These are phyloP conservation scores for Carposina sasakii DNA, from an alignment of 1,140 invertebrate genomes.

Conservation along the genomic window DNA sequence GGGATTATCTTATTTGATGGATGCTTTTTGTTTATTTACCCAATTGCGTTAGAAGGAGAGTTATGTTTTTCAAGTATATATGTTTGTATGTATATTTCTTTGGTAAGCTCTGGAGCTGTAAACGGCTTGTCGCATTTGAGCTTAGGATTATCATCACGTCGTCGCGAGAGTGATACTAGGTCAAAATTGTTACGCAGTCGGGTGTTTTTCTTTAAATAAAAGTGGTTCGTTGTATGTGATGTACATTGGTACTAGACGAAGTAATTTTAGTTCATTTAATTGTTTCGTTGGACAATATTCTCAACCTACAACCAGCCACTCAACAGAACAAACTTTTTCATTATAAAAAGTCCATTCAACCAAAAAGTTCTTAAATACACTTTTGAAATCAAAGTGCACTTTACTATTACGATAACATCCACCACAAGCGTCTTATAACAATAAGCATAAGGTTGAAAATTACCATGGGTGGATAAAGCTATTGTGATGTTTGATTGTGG, in stretches of 20 bases:
- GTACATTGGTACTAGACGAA: no score
- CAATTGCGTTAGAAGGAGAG: not conserved
- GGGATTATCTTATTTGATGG: slow-evolving; percentile 6
- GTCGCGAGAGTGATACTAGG: no score
- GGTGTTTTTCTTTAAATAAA: no score
- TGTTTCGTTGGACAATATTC: no score
- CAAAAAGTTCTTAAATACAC: no score
- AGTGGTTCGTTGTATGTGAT: no score
- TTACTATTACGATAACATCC: not conserved
- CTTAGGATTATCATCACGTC: no score
- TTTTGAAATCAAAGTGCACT: not conserved
- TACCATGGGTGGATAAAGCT: not conserved
- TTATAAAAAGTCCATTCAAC: no score
- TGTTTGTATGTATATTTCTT: not conserved
- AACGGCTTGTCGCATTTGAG: not conserved
- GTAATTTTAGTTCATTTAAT: no score
- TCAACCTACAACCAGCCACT: no score
- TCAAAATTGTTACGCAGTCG: no score
- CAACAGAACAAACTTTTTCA: no score
- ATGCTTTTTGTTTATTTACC: not conserved
- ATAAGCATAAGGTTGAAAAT: not conserved
- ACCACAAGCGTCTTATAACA: not conserved
- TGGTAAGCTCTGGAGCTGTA: not conserved
- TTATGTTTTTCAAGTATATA: not conserved
- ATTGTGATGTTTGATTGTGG: slow-evolving; percentile 1